Evolutionary conservation across 2,113 vertebrate species (phyloP).

Genomic region (Paracyprichromis sp.): DNA sequence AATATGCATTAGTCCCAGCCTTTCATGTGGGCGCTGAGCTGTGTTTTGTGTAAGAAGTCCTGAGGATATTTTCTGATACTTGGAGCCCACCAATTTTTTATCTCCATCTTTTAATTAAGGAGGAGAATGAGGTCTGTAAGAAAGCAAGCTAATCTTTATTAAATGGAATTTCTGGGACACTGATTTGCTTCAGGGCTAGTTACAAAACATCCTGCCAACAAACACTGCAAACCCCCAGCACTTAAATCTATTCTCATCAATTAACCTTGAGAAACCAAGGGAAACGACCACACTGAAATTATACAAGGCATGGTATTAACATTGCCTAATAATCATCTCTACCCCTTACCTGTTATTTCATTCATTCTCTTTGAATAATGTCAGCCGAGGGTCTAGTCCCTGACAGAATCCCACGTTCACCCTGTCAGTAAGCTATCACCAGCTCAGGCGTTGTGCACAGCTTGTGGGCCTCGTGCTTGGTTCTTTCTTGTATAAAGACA

Average conservation of each 20-base stretch:
- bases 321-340: conserved; percentile 23
- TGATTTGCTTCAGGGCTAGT: conserved; percentile 53
- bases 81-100: conserved; percentile 55
- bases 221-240: conserved; percentile 2
- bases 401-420: conserved; percentile 25
- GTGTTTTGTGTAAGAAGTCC: conserved; percentile 52
- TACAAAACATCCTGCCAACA: conserved; percentile 48
- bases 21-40: conserved; percentile 62
- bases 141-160: conserved; percentile 72
- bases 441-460: background rate
- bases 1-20: conserved; percentile 66
- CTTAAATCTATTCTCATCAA: conserved; percentile 49
- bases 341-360: conserved; percentile 20
- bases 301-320: background rate
- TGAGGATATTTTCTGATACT: conserved; percentile 61
- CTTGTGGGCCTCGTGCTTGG: background rate
- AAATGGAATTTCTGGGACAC: conserved; percentile 72
- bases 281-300: conserved; percentile 19
- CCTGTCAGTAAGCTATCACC: background rate
- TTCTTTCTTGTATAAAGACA: conserved; percentile 18
- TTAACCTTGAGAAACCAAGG: conserved; percentile 48
- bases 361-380: conserved; percentile 22
- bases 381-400: background rate
- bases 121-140: conserved; percentile 61
- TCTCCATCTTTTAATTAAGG: conserved; percentile 72